These are phyloP conservation scores for Apotomis betuletana DNA, from an alignment of 2,888 invertebrate species.

Conservation along the genomic window DNA sequence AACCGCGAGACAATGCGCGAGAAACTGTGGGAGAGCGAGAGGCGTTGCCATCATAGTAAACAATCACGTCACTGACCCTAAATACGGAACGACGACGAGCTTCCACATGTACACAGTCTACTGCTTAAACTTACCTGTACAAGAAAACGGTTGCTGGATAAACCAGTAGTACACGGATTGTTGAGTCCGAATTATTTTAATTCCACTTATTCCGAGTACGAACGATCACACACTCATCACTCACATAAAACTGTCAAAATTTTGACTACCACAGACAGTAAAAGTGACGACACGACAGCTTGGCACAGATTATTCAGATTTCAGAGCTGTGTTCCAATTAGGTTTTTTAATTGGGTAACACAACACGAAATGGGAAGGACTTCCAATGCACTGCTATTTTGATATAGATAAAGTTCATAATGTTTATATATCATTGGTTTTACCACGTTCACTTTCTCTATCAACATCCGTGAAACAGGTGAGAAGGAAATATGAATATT, in stretches of 20 bases:
- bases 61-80: constrained; percentile 81
- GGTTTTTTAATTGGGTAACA: not conserved
- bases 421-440: no score
- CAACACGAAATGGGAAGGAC: no score
- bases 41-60: constrained; percentile 84
- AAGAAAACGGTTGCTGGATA: constrained; percentile 45
- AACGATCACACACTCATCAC: constrained; percentile 51
- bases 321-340: not conserved
- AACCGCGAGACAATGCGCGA: constrained; percentile 75
- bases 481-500: no score
- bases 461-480: no score
- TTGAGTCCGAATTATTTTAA: constrained; percentile 50
- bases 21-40: constrained; percentile 80
- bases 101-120: constrained; percentile 4
- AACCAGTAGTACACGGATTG: constrained; percentile 48
- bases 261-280: constrained; percentile 41
- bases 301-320: constrained; percentile 19
- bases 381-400: no score
- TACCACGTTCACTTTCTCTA: no score
- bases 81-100: constrained; percentile 52
- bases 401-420: no score
- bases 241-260: constrained; percentile 53
- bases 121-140: constrained; percentile 57
- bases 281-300: constrained; percentile 39
- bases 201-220: constrained; percentile 63